A percentile compares a stretch with the other conserved stretches of the same genome.
These are phyloP conservation scores for Chaetops frenatus DNA, from an alignment of 2,113 vertebrate genomes.

Conservation along the genomic window DNA sequence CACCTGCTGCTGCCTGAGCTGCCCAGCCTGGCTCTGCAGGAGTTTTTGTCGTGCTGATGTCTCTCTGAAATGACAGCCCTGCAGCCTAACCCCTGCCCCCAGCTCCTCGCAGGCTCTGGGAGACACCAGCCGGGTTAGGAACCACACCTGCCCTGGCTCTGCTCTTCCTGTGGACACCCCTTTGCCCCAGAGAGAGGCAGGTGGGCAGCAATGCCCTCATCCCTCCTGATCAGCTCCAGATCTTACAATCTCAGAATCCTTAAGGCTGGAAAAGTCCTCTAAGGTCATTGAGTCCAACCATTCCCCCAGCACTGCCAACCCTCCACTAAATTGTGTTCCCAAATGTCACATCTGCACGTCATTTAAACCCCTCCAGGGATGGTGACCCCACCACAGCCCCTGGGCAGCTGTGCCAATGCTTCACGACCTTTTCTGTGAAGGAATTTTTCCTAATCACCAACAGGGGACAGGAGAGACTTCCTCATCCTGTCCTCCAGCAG, in stretches of 20 bases:
- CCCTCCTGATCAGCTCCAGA: background rate
- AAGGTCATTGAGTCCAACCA: accelerated
- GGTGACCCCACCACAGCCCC: background rate
- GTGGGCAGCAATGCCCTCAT: background rate
- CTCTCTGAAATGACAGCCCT: background rate
- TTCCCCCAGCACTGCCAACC: background rate
- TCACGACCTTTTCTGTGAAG: background rate
- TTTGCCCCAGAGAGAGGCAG: background rate
- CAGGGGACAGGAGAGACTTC: background rate
- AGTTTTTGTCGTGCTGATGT: background rate
- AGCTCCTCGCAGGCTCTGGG: background rate
- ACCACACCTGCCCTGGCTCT: background rate
- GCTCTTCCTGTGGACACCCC: background rate
- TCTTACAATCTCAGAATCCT: background rate
- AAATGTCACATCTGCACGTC: background rate
- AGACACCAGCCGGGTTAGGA: background rate
- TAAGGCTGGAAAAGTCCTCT: background rate
- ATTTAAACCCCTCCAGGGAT: background rate
- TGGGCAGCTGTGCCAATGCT: background rate
- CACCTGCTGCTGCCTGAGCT: background rate
- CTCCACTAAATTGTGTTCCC: accelerated
- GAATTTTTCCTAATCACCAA: background rate
- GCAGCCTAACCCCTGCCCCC: background rate
- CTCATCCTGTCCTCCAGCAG: background rate
- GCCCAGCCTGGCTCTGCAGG: background rate